A percentile compares a stretch with the other conserved stretches of the same genome.
These are phyloP conservation scores for Anguilla rostrata DNA, from an alignment of 2,113 vertebrate genomes.

Conservation along the genomic window DNA sequence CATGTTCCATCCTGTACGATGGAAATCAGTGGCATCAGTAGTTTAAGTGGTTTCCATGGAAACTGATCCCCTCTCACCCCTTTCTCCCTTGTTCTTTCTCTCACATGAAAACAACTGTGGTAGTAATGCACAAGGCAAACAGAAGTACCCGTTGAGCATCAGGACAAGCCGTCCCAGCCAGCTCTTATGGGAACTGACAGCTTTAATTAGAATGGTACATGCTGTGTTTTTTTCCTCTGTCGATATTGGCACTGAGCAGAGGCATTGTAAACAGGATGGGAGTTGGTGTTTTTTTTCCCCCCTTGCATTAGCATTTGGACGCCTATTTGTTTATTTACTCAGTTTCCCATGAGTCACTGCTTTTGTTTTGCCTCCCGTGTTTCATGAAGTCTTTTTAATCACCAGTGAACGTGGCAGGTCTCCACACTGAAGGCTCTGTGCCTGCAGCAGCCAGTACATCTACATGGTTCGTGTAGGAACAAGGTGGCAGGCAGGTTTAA, in stretches of 20 bases:
- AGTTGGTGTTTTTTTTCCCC: background rate
- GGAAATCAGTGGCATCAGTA: slow-evolving; percentile 59
- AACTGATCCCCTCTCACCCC: slow-evolving; percentile 51
- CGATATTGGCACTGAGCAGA: background rate
- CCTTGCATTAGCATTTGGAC: too few species aligned
- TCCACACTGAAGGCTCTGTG: too few species aligned
- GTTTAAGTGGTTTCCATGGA: slow-evolving; percentile 72
- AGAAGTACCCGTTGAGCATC: slow-evolving; percentile 4
- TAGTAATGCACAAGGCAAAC: slow-evolving; percentile 43
- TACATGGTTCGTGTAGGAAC: too few species aligned
- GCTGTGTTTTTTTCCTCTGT: background rate
- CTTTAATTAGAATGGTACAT: background rate
- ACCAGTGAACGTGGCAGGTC: background rate
- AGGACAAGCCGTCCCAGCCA: background rate
- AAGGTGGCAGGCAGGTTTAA: background rate
- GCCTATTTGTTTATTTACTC: background rate
- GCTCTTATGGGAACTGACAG: background rate
- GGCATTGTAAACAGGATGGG: background rate
- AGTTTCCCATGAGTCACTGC: background rate
- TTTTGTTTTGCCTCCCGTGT: background rate
- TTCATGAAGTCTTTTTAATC: background rate
- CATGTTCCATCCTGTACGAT: slow-evolving; percentile 37
- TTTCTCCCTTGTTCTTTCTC: slow-evolving; percentile 64
- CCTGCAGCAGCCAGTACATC: too few species aligned
- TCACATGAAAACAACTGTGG: slow-evolving; percentile 39